Evolutionary conservation across 2,113 vertebrate species (phyloP).

Genomic region (Pelvicachromis taeniatus): DNA sequence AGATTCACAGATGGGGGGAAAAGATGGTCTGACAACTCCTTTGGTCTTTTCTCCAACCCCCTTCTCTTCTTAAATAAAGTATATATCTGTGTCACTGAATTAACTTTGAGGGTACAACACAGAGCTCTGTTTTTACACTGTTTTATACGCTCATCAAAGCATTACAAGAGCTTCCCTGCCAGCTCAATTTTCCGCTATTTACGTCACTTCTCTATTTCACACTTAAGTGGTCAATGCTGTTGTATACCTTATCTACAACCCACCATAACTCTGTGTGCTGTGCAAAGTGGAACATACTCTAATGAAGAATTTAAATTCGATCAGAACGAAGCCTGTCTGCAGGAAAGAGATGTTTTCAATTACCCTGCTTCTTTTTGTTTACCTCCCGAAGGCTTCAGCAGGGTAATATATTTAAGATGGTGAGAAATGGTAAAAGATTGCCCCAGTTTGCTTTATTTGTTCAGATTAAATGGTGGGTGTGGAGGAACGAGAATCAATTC

Average conservation of each 20-base stretch:
- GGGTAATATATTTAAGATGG: constrained; percentile 16
- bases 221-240: not conserved
- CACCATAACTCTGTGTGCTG: not conserved
- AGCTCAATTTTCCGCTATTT: not conserved
- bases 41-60: not conserved
- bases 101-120: not conserved
- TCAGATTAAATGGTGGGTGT: constrained; percentile 7
- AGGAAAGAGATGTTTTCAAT: constrained; percentile 35
- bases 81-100: not conserved
- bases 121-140: not conserved
- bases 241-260: not conserved
- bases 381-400: not conserved
- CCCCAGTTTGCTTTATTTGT: constrained; percentile 12
- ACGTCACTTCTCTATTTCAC: not conserved
- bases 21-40: constrained; percentile 12
- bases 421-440: not conserved
- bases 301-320: constrained; percentile 34
- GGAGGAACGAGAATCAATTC: not conserved
- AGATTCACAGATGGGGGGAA: constrained; percentile 48
- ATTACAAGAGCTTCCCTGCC: not conserved
- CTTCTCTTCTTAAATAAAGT: not conserved
- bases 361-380: constrained; percentile 15
- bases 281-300: not conserved
- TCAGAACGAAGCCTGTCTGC: constrained; percentile 1
- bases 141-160: not conserved